Conservation (phyloP, 2,797 vertebrate species). For the Sebastiscus tertius region DNA sequence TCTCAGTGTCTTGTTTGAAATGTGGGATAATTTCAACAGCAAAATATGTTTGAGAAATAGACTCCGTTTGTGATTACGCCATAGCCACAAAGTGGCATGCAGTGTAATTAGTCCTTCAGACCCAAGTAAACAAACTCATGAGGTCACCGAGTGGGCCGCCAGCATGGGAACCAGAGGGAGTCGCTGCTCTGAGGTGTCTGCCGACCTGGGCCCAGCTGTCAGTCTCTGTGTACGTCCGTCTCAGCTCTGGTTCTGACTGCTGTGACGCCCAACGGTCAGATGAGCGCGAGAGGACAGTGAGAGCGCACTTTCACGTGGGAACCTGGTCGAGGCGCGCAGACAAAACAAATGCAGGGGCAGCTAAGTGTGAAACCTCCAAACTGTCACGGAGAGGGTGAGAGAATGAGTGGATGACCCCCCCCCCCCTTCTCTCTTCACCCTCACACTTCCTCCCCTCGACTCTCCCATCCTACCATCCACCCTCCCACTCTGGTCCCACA, state of each 20-base stretch:
- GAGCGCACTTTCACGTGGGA: slow-evolving; percentile 85
- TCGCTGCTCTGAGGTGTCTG: slow-evolving; percentile 31
- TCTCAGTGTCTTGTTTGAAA: neutral
- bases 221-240: slow-evolving; percentile 38
- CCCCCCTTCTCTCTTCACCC: slow-evolving; percentile 29
- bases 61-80: neutral
- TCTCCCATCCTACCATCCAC: slow-evolving; percentile 49
- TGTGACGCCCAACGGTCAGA: slow-evolving; percentile 74
- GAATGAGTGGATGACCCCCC: slow-evolving; percentile 50
- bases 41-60: neutral
- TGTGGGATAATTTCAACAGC: neutral
- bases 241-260: slow-evolving; percentile 63
- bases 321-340: slow-evolving; percentile 72
- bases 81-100: neutral
- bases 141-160: slow-evolving; percentile 29
- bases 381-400: slow-evolving; percentile 75
- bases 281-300: slow-evolving; percentile 52
- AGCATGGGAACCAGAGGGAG: slow-evolving; percentile 53
- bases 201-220: slow-evolving; percentile 69
- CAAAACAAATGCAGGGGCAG: slow-evolving; percentile 79
- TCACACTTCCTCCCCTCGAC: slow-evolving; percentile 57
- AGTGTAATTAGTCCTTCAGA: slow-evolving; percentile 35
- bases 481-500: slow-evolving; percentile 41
- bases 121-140: slow-evolving; percentile 49
- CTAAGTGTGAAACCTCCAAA: slow-evolving; percentile 84